These are phyloP conservation scores for Xiphorhynchus erythropygius DNA, from an alignment of 2,797 vertebrate species.

Conservation along the genomic window DNA sequence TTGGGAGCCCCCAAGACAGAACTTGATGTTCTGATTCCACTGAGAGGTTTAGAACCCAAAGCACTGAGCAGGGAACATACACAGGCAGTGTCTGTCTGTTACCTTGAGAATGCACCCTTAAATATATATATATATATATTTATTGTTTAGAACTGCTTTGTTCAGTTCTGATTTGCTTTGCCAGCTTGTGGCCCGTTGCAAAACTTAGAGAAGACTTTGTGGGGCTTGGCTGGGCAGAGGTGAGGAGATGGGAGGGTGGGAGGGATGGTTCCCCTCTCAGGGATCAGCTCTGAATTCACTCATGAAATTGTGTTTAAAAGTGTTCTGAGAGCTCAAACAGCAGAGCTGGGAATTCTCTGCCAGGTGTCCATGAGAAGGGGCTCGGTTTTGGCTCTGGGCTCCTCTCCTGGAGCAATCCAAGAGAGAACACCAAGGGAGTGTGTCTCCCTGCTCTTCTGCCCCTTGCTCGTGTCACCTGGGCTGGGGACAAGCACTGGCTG, in stretches of 20 bases:
- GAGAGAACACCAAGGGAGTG: neutral
- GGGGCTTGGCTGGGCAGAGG: neutral
- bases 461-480: neutral
- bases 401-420: neutral
- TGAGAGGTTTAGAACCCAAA: neutral
- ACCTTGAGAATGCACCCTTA: neutral
- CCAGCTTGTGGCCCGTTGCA: neutral
- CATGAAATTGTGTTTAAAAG: accelerated
- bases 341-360: neutral
- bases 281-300: neutral
- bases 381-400: neutral
- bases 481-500: neutral
- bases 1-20: neutral
- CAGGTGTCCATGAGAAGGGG: neutral
- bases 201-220: neutral
- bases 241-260: neutral
- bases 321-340: neutral
- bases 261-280: neutral
- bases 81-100: neutral
- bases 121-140: accelerated
- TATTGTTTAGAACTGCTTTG: neutral
- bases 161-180: neutral
- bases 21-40: neutral
- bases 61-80: neutral
- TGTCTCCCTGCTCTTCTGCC: neutral